These are phyloP conservation scores for Brachionus rubens DNA, from an alignment of 1,140 invertebrate species.

Conservation along the genomic window DNA sequence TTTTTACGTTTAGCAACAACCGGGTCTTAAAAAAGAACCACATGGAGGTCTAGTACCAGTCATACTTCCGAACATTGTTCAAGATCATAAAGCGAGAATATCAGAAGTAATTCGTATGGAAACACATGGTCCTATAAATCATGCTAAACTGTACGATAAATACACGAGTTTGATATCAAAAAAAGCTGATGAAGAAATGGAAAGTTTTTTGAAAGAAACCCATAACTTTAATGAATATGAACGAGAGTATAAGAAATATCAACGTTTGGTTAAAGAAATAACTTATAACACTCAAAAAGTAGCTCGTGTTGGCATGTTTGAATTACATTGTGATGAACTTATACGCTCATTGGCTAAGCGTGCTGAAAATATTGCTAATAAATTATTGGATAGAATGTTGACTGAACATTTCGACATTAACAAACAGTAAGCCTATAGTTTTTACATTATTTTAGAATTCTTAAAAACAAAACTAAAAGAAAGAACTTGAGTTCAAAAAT, in stretches of 20 bases:
- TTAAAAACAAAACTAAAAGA: too few species aligned
- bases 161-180: slow-evolving; percentile 76
- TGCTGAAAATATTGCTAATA: slow-evolving; percentile 69
- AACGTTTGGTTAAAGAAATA: slow-evolving; percentile 57
- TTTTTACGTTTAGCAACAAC: slow-evolving; percentile 48
- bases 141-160: slow-evolving; percentile 65
- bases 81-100: slow-evolving; percentile 54
- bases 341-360: slow-evolving; percentile 69
- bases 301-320: slow-evolving; percentile 76
- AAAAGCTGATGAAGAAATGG: slow-evolving; percentile 66
- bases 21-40: slow-evolving; percentile 52
- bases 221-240: slow-evolving; percentile 59
- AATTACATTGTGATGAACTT: slow-evolving; percentile 76
- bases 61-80: slow-evolving; percentile 57
- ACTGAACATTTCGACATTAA: slow-evolving; percentile 74
- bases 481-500: background rate
- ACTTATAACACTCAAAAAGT: slow-evolving; percentile 57
- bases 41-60: slow-evolving; percentile 54
- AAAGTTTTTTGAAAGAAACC: slow-evolving; percentile 67
- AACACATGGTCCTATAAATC: slow-evolving; percentile 54
- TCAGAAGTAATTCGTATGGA: slow-evolving; percentile 54
- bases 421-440: slow-evolving; percentile 65
- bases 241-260: slow-evolving; percentile 57
- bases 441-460: background rate
- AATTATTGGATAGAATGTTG: slow-evolving; percentile 71